Base-by-base conservation (phyloP, 2,113 vertebrate species). In the Dasyprocta punctata region DNA sequence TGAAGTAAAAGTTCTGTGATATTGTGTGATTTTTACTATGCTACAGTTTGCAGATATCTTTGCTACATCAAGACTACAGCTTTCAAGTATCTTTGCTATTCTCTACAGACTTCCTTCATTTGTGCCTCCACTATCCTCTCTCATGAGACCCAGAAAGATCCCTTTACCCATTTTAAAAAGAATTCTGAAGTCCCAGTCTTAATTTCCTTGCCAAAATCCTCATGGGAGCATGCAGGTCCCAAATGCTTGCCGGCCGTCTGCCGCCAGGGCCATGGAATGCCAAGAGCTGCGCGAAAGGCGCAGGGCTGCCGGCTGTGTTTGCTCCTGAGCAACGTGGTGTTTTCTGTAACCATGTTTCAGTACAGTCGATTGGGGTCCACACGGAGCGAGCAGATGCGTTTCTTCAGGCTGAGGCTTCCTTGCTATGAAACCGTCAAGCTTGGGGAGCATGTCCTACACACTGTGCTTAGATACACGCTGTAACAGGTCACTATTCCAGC, bases 311-410 rank as follows among this genome's bases (percentile, higher is more conserved):
- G n/a, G 38, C 44, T 30, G 14, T 82, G 54, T 78, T 96, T 89
- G 92, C 58, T 90, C 4, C 28, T 22, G 20, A 91, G 52, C 1
- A 65, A 33, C 10, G 17, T 14, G 63, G 7, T 56, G 65, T 65
- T 19, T 77, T 80, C 84, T 82, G 22, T 73, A 86, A 69, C 6
- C 61, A 81, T 19, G 47, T n/a, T 84, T 63, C 89, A 22, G 54
- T 73, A 4, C 11, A 75, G 65, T 77, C 52, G 26, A 89, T 82
- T 92, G 69, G 86, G 60, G 30, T 65, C 56, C 24, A 60, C 47
- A 63, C 56, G 16, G 38, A 88, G 83, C 93, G 49, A 71, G 61
- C 77, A 98, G 85, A 73, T 92, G 52, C 22, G 47, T 89, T 93
- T 96, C 61, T 73, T 94, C 47, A 78, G 78, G 71, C 93, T 65